Evolutionary conservation across 2,888 invertebrate species (phyloP), one percentile per base, ranked within the genome.

Genomic region (Rhopalosiphum nymphaeae): DNA sequence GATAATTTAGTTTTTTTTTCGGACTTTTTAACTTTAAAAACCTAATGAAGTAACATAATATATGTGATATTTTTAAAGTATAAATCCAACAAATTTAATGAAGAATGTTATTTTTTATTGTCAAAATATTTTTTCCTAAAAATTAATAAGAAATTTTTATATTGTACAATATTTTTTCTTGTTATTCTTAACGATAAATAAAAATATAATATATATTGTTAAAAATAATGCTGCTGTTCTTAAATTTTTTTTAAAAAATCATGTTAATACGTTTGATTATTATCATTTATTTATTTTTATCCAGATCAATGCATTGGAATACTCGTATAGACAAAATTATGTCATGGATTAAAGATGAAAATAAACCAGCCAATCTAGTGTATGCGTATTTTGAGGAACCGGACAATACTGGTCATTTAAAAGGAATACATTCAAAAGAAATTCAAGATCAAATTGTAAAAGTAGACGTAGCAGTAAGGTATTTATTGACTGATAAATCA

Each of bases 301-400:
- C n/a, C 36, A 94, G 94, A 9, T 87, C 86, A 13, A 91, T 96
- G 16, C 95, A 96, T 88, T 97, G 96, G 96, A 95, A 96, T 95
- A 95, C 96, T 16, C 96, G 97, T 89, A 78, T 95, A 36, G 97
- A 97, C 95, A 96, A 95, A 1, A 96, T 96, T 1, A 96, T 97
- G 49, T 96, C 96, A 0, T 97, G 97, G 97, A 96, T 97, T 91
- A 96, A 95, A 42, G 95, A 97, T 95, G 96, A 96, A 10, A 95
- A 95, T 29, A 96, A 96, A 93, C 97, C 97, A 26, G 97, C 97
- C 0, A 98, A 98, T 96, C 96, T 98, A 93, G 97, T 97, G 1
- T 96, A 97, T 96, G 94, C 97, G 85, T 98, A 98, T 95, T 97
- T 97, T 95, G 97, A 97, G 95, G 97, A 98, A 95, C 98, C 98